These are phyloP conservation scores for Trachelipus rathkii DNA, from an alignment of 1,140 invertebrate species.

Conservation along the genomic window DNA sequence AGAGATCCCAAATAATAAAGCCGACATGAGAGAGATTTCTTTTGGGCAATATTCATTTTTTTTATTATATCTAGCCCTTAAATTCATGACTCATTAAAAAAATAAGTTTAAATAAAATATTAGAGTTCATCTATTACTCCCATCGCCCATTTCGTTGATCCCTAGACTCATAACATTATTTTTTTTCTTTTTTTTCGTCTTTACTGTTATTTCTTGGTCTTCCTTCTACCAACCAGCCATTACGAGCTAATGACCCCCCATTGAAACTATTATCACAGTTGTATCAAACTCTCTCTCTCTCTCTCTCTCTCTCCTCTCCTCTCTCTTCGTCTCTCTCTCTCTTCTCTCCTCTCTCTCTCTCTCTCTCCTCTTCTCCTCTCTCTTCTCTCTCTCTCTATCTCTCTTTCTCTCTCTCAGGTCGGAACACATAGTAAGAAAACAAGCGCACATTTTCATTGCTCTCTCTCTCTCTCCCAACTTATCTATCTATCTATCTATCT, in stretches of 20 bases:
- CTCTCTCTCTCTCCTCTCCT: background rate
- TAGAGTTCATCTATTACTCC: slow-evolving; percentile 8
- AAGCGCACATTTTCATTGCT: too few relatives aligned
- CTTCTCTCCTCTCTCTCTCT: background rate
- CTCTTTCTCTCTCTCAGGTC: background rate
- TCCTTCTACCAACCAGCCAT: slow-evolving; percentile 8
- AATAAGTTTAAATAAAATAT: slow-evolving; percentile 10
- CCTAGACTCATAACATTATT: slow-evolving; percentile 8
- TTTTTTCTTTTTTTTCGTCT: background rate
- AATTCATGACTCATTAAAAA: slow-evolving; percentile 13
- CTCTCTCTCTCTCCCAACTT: too few relatives aligned
- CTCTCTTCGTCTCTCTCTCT: background rate
- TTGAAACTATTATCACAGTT: slow-evolving; percentile 13
- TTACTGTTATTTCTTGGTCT: slow-evolving; percentile 2
- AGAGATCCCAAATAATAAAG: background rate
- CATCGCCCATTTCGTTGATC: background rate
- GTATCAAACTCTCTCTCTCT: background rate
- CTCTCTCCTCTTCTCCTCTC: background rate
- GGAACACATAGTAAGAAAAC: too few relatives aligned
- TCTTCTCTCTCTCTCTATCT: background rate
- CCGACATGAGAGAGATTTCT: background rate
- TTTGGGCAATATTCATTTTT: background rate
- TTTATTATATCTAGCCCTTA: background rate
- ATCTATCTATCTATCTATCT: too few relatives aligned
- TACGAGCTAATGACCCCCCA: slow-evolving; percentile 8